Evolutionary conservation across 2,888 invertebrate genomes (phyloP), one percentile per base, ranked within the genome.

Genomic region (Heliconius erato): DNA sequence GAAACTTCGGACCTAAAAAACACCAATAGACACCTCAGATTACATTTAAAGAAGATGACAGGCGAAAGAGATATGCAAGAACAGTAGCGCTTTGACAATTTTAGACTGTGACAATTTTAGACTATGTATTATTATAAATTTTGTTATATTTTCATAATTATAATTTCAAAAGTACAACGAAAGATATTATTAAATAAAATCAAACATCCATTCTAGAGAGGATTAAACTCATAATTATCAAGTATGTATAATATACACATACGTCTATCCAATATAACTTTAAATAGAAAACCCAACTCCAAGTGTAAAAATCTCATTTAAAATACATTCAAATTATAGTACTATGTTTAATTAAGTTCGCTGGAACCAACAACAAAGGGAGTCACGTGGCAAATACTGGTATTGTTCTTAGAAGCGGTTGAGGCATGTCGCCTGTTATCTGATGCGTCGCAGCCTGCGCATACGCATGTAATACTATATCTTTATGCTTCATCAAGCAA

Each of bases 361-460:
- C 35, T 74, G 44, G 74, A 74, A 44, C 74, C 40, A 26, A 49
- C 23, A 76, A 76, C 74, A 68, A 80, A 68, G 68, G 68, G 85
- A 85, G 87, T 87, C 89, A 87, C 85, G 86, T 86, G 85, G 88
- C 89, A 88, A 89, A 87, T 88, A 89, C 89, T 88, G 87, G 87
- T 86, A 87, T 79, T 65, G 84, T 87, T 87, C 88, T 81, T 84
- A 83, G 87, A 87, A 87, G 83, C 85, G 86, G 67, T 78, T 82
- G 79, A 80, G 77, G 82, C 86, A 85, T 90, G 90, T 89, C 87
- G 87, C 87, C 85, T 86, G 89, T 89, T 93, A 93, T 93, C 93
- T 88, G 93, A 93, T 93, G 89, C 87, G 87, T 85, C 87, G 91
- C 85, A 86, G 88, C 88, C 88, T 91, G 92, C 92, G 91, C 90